A percentile compares a stretch with the other conserved stretches of the same genome.
These are phyloP conservation scores for Sus cebifrons DNA, from an alignment of 2,797 vertebrate genomes.

Conservation along the genomic window DNA sequence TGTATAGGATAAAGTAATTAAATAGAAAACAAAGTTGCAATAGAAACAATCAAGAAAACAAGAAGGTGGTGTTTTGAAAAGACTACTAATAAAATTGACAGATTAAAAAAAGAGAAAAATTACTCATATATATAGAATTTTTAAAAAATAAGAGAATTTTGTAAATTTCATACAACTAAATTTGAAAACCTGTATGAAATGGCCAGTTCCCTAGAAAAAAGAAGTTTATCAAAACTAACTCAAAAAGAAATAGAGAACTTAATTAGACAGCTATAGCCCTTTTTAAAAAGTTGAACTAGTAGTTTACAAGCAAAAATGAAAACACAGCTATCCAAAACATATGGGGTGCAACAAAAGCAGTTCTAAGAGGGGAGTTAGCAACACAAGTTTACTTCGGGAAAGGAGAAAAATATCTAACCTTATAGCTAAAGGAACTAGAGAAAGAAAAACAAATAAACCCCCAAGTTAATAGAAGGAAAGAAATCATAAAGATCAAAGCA, in stretches of 20 bases:
- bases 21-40: conserved; percentile 34
- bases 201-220: conserved; percentile 63
- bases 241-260: conserved; percentile 72
- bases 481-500: background rate
- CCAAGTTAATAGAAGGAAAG: background rate
- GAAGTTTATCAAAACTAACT: conserved; percentile 65
- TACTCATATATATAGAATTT: background rate
- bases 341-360: background rate
- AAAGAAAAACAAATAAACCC: background rate
- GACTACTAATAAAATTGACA: background rate
- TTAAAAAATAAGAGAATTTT: conserved; percentile 3
- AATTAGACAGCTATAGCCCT: conserved; percentile 48
- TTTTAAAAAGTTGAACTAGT: conserved; percentile 55
- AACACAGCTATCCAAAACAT: background rate
- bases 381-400: background rate
- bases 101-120: conserved; percentile 20
- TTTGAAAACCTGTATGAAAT: conserved; percentile 40
- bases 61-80: conserved; percentile 27
- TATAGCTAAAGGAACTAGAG: background rate
- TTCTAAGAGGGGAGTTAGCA: background rate
- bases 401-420: background rate
- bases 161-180: conserved; percentile 40
- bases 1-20: conserved; percentile 10
- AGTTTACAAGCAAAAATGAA: background rate
- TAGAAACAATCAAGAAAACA: conserved; percentile 33